These are phyloP conservation scores for Pogonus chalceus DNA, from an alignment of 1,140 invertebrate genomes.

Conservation along the genomic window DNA sequence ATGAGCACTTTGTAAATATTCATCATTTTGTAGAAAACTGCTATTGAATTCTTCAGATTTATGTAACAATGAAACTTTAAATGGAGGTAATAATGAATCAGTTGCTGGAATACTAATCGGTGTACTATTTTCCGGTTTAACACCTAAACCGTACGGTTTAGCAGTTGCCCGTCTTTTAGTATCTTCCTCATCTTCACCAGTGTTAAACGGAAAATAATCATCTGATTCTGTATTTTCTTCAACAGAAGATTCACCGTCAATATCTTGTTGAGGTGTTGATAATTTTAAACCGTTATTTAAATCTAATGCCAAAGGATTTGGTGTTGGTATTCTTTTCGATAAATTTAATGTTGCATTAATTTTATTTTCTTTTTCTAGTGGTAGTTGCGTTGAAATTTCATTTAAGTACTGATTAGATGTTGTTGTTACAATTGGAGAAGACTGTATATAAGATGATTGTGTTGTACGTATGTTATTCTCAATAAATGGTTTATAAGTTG, in stretches of 20 bases:
- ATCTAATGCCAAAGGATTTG: neutral
- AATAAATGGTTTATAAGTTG: slow-evolving; percentile 26
- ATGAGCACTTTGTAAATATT: slow-evolving; percentile 30
- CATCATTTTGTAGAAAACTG: slow-evolving; percentile 10
- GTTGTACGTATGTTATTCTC: slow-evolving; percentile 18
- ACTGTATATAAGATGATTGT: slow-evolving; percentile 21
- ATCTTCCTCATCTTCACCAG: slow-evolving; percentile 13
- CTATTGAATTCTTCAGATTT: neutral
- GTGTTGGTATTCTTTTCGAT: neutral
- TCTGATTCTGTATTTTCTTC: slow-evolving; percentile 6
- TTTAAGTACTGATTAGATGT: slow-evolving; percentile 29
- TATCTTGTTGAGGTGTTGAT: neutral
- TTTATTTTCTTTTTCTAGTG: slow-evolving; percentile 8
- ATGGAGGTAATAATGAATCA: neutral
- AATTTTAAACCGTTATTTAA: neutral
- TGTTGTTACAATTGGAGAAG: slow-evolving; percentile 21
- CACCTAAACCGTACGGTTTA: slow-evolving; percentile 31
- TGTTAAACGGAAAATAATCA: slow-evolving; percentile 5
- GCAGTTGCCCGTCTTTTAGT: slow-evolving; percentile 9
- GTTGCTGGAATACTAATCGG: slow-evolving; percentile 24
- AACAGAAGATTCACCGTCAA: neutral
- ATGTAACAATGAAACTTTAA: neutral
- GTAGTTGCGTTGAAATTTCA: slow-evolving; percentile 11
- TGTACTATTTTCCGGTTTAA: slow-evolving; percentile 27
- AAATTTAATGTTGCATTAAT: slow-evolving; percentile 4